These are phyloP conservation scores for Hydrolagus affinis DNA, from an alignment of 2,113 vertebrate species.

Conservation along the genomic window DNA sequence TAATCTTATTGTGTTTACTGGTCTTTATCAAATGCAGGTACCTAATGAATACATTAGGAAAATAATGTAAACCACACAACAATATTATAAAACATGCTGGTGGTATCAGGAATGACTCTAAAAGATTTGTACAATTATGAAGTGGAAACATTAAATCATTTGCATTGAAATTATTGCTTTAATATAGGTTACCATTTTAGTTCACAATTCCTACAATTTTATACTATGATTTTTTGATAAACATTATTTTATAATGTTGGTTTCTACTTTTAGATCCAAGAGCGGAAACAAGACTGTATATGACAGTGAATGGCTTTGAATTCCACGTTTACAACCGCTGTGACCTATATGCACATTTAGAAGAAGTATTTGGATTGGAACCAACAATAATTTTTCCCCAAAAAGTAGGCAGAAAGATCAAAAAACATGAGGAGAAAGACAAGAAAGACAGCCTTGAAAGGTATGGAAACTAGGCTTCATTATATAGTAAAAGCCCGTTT, in stretches of 20 bases:
- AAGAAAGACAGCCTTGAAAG: constrained; percentile 67
- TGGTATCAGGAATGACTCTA: background rate
- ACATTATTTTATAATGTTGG: background rate
- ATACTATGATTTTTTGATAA: background rate
- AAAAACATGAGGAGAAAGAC: constrained; percentile 60
- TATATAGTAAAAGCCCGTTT: too few relatives aligned
- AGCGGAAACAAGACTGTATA: constrained; percentile 89
- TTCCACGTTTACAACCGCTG: constrained; percentile 96
- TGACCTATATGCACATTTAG: constrained; percentile 80
- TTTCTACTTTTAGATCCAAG: constrained; percentile 73
- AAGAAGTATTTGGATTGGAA: constrained; percentile 89
- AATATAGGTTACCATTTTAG: background rate
- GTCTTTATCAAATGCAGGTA: too few relatives aligned
- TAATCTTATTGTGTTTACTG: too few relatives aligned
- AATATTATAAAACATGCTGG: background rate
- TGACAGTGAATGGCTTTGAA: constrained; percentile 93
- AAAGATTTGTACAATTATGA: background rate
- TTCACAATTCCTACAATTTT: background rate
- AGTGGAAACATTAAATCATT: background rate
- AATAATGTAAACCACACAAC: too few relatives aligned
- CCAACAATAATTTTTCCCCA: constrained; percentile 73
- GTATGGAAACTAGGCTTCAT: constrained; percentile 45
- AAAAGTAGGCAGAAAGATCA: constrained; percentile 71
- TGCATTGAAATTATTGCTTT: background rate
- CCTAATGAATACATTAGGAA: too few relatives aligned